Base-by-base conservation (phyloP, 2,888 invertebrate genomes). In the Cactoblastis cactorum region DNA sequence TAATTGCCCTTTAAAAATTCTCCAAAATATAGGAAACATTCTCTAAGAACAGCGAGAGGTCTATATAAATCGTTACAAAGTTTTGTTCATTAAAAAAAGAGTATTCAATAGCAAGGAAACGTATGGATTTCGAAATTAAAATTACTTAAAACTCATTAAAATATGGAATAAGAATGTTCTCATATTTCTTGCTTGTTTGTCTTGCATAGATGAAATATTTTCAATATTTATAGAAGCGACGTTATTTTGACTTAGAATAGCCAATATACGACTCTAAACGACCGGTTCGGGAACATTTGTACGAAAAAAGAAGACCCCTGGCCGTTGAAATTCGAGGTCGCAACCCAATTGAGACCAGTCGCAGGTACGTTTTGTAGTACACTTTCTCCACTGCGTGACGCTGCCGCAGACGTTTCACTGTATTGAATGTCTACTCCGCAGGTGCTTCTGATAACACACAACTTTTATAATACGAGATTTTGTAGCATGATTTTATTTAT, bases 351-450 rank as follows among this genome's bases (percentile, higher is more conserved):
- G 83, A 72, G 82, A 81, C 83, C 85, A 83, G 83, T 80, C 67
- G 77, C 77, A 77, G 78, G 81, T 82, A 78, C 72, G 64, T 67
- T 76, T 80, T 80, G 81, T 83, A 77, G 83, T 87, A 84, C 84
- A 89, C 88, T 89, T 89, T 89, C 88, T 81, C 88, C 84, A 62
- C 62, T 80, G 78, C 80, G 80, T 83, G 85, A 84, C 83, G 83
- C 73, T 74, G 65, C 55, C 64, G 61, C 71, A 73, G 70, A 70
- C 83, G 73, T 83, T 84, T 86, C 85, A 77, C 83, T 69, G 68
- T 22, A 45, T 62, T 65, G 59, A 67, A 61, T 57, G 65, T 59
- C 60, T 43, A 15, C 43, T 32, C 43, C 61, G 63, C 76, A 79
- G 74, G 72, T 76, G 77, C 60, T 55, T 57, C 56, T 55, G 56